These are phyloP conservation scores for Turdus rufiventris DNA, from an alignment of 2,113 vertebrate genomes.

Conservation along the genomic window DNA sequence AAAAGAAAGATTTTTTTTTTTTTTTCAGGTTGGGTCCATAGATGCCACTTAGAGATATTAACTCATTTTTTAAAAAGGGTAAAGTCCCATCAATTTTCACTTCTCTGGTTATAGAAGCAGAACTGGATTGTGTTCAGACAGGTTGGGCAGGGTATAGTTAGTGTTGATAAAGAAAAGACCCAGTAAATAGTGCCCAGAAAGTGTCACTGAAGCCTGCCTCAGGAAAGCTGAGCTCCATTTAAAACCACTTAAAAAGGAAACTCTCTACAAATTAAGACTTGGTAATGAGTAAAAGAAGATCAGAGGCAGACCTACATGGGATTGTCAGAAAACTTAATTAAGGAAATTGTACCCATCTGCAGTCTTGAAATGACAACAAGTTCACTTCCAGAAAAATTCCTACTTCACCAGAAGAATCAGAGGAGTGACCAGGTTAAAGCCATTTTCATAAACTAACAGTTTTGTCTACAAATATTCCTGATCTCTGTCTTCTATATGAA, in stretches of 20 bases:
- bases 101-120: background rate
- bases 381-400: background rate
- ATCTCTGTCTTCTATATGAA: background rate
- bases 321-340: conserved; percentile 13
- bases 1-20: background rate
- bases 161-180: background rate
- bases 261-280: conserved; percentile 22
- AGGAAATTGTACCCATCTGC: conserved; percentile 13
- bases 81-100: background rate
- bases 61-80: background rate
- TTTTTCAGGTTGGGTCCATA: background rate
- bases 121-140: background rate
- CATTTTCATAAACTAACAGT: background rate
- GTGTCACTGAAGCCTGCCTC: background rate
- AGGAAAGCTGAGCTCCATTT: conserved; percentile 8
- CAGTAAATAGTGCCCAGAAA: background rate
- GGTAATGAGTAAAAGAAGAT: conserved; percentile 4
- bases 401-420: background rate
- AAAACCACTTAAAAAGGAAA: conserved; percentile 46
- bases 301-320: background rate
- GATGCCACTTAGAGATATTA: background rate
- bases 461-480: background rate
- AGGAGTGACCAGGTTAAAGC: background rate
- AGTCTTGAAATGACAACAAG: background rate
- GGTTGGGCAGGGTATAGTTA: background rate